Conservation (phyloP, 2,888 invertebrate species). For the Vanessa cardui region DNA sequence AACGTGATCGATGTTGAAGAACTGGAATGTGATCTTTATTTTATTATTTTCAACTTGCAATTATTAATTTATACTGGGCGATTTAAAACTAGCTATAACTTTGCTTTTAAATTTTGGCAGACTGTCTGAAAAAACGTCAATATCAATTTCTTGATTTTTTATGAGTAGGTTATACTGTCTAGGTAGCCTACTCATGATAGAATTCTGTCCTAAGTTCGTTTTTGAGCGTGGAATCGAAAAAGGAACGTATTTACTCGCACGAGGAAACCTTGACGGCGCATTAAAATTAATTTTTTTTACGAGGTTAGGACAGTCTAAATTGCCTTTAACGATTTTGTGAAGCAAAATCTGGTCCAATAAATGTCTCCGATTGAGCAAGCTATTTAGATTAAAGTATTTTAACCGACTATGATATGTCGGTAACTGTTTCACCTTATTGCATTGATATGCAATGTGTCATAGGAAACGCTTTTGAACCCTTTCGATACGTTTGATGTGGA, state of each 20-base stretch:
- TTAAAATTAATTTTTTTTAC: no score
- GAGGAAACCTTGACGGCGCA: no score
- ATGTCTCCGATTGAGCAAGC: constrained; percentile 14
- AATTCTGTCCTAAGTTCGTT: constrained; percentile 9
- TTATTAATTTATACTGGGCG: no score
- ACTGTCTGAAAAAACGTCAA: not conserved
- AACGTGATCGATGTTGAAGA: no score
- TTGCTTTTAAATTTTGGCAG: not conserved
- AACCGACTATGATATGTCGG: constrained; percentile 14
- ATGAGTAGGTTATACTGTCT: not conserved
- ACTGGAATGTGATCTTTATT: no score
- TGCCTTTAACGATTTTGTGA: not conserved
- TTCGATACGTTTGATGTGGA: constrained; percentile 20
- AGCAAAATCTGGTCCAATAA: constrained; percentile 19
- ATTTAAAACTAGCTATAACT: not conserved
- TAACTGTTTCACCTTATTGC: constrained; percentile 2
- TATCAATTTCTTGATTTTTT: not conserved
- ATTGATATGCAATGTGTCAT: constrained; percentile 11
- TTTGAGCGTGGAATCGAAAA: not conserved
- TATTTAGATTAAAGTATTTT: constrained; percentile 6
- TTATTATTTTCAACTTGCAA: no score
- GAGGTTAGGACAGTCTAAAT: not conserved
- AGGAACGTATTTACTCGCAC: no score
- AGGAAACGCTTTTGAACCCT: constrained; percentile 24
- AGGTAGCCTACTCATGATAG: constrained; percentile 9